Evolutionary conservation across 2,113 vertebrate genomes (phyloP), one percentile per base, ranked within the genome.

Genomic region (Oryzias melastigma): DNA sequence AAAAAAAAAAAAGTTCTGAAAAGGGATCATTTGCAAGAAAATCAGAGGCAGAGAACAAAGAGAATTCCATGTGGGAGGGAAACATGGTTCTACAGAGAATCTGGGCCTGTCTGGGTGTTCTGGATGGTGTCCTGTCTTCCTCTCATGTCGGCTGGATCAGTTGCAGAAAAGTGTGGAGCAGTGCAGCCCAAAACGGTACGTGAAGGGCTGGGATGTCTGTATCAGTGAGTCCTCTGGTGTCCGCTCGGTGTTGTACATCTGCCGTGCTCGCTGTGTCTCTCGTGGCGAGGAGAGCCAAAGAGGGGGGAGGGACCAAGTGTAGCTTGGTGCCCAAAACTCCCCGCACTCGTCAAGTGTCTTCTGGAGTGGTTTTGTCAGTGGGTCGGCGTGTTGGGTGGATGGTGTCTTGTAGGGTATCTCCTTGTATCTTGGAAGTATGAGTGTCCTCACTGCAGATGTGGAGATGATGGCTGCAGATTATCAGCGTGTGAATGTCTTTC

Each of bases 121-220:
- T 68, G 67, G 79, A 53, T 71, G 82, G 85, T 90, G 88, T 88
- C 78, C 74, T 42, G 73, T 87, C 88, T 89, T 90, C 89, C 88
- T 87, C 84, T 82, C 51, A 80, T 87, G 75, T 78, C 47, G 52
- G 63, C 74, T 80, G 85, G 74, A 80, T 82, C 78, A 78, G 79
- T 89, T 42, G 81, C 49, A 40, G 24, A 44, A 52, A 44, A 51
- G 43, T 53, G 41, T 60, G 62, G 62, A 49, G 60, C 70, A 45
- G 50, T 10, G 43, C 52, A 18, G 51, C 64, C 54, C 46, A 12
- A 29, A 52, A 48, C 64, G 27, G 62, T 60, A 63, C 60, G 43
- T 53, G 71, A 50, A 44, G 54, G 52, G 42, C 56, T n/a, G 15
- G 4, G 58, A 50, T 61, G 59, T 57, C 71, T 75, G 79, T 20